Evolutionary conservation across 2,888 invertebrate genomes (phyloP).

Genomic region (Itoplectis maculator): DNA sequence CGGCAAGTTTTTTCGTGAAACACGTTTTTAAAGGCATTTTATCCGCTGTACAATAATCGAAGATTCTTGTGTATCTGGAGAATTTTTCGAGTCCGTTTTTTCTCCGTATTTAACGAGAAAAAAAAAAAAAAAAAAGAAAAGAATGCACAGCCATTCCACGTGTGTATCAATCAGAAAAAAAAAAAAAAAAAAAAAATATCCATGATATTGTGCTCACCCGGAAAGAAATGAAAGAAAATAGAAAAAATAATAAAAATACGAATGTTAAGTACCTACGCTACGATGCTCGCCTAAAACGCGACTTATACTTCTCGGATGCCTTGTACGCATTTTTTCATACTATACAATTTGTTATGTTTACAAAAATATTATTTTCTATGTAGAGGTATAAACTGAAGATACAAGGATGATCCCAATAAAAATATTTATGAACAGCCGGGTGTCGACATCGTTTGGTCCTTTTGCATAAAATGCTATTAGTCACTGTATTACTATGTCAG

Average conservation of each 20-base stretch:
- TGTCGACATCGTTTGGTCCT: background rate
- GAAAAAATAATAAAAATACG: background rate
- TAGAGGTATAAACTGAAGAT: slow-evolving; percentile 48
- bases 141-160: slow-evolving; percentile 38
- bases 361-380: slow-evolving; percentile 68
- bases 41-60: slow-evolving; percentile 14
- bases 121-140: too few species aligned
- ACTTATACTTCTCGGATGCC: slow-evolving; percentile 49
- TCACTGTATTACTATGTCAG: background rate
- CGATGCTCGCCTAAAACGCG: slow-evolving; percentile 30
- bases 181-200: background rate
- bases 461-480: background rate
- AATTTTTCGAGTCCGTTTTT: background rate
- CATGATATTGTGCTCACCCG: background rate
- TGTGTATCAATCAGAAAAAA: slow-evolving; percentile 18
- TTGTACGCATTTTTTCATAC: slow-evolving; percentile 56
- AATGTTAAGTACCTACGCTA: slow-evolving; percentile 14
- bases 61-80: background rate
- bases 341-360: slow-evolving; percentile 68
- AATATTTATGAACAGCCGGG: slow-evolving; percentile 61
- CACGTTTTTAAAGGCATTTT: slow-evolving; percentile 14
- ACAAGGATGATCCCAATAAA: slow-evolving; percentile 62
- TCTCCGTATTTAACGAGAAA: background rate
- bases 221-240: background rate
- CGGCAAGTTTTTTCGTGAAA: slow-evolving; percentile 1